A percentile compares a stretch with the other conserved stretches of the same genome.
phyloP scores from a whole-genome alignment of 2,888 invertebrate species.

The Nephrotoma guestfalica region DNA sequence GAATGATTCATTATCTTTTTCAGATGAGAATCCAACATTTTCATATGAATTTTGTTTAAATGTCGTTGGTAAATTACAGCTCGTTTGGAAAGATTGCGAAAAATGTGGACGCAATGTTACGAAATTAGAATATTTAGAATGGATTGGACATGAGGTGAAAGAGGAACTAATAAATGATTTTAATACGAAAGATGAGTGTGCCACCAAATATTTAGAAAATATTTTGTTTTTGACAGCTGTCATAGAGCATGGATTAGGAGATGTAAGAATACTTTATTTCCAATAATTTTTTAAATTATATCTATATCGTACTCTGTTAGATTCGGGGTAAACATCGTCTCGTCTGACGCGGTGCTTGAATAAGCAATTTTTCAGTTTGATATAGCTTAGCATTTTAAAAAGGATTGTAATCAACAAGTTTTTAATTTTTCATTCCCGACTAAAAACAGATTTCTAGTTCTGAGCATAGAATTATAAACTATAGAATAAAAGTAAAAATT shows the following conservation, averaged over 20 bases:
- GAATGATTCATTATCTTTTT: neutral
- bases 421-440: no score
- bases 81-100: conserved; percentile 8
- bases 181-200: neutral
- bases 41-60: conserved; percentile 7
- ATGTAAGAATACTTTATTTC: conserved; percentile 8
- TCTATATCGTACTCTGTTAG: no score
- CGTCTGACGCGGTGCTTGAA: no score
- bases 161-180: neutral
- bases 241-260: conserved; percentile 20
- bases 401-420: no score
- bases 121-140: conserved; percentile 2
- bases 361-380: no score
- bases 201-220: conserved; percentile 15
- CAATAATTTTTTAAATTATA: no score
- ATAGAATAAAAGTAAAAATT: no score
- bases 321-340: no score
- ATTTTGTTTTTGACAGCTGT: conserved; percentile 19
- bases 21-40: neutral
- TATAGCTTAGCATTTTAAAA: no score
- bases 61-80: conserved; percentile 6
- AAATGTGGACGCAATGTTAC: neutral
- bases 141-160: neutral
- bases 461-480: no score
- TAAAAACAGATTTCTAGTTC: no score